Percentiles rank a stretch among this genome's conserved stretches.
phyloP scores from a whole-genome alignment of 2,113 vertebrate species.

The Clarias batrachus region DNA sequence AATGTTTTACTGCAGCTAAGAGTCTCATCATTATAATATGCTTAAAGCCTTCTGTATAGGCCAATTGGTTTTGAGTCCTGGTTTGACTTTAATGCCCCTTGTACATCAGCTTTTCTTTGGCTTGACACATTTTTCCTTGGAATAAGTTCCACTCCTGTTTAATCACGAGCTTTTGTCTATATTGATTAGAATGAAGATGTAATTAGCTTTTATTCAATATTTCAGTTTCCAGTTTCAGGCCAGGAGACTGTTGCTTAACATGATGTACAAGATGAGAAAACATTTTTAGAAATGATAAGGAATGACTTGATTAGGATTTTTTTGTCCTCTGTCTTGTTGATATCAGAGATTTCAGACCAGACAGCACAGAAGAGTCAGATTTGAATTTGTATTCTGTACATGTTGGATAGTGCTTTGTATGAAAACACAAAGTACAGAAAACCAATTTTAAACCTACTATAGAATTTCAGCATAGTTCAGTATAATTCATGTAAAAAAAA shows the following conservation, averaged over 20 bases:
- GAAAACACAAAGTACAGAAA: slow-evolving; percentile 2
- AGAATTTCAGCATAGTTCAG: not conserved
- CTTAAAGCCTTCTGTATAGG: too few species aligned
- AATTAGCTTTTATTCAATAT: not conserved
- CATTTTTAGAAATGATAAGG: not conserved
- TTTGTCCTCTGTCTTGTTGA: too few species aligned
- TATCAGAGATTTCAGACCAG: not conserved
- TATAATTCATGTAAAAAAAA: not conserved
- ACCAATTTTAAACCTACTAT: not conserved
- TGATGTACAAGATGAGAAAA: not conserved
- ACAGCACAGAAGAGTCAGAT: not conserved
- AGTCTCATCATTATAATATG: too few species aligned
- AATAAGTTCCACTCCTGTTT: not conserved
- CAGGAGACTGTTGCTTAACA: not conserved
- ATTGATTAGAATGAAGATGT: not conserved
- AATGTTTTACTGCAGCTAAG: too few species aligned
- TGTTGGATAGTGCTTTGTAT: slow-evolving; percentile 20
- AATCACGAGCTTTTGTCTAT: not conserved
- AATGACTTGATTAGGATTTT: not conserved
- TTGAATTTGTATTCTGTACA: not conserved
- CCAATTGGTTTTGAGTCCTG: too few species aligned
- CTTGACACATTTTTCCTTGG: not conserved
- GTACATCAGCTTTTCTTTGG: not conserved
- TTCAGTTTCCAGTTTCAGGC: not conserved
- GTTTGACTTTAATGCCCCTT: too few species aligned